Evolutionary conservation across 2,797 vertebrate species (phyloP), one percentile per base, ranked within the genome.

Genomic region (Stomatorhinus walkeri): DNA sequence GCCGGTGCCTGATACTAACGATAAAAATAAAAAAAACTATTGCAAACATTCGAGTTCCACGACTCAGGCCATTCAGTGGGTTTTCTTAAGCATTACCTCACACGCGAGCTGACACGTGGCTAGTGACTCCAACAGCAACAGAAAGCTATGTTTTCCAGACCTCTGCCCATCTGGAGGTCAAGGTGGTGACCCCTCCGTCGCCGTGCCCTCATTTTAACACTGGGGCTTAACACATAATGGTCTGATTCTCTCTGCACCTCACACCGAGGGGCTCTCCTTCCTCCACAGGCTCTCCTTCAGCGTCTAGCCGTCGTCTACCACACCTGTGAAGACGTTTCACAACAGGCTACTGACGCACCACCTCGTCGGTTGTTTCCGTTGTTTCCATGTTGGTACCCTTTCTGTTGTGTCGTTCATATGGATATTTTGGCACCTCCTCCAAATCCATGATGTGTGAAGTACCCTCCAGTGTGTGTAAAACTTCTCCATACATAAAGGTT

Each of bases 21-120:
- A 32, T 86, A 84, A 22, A 84, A 56, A 56, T 56, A 10, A 48
- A 84, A 84, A 22, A 52, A 28, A 12, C 22, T 85, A 19, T 16
- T 9, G 32, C 36, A 83, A 48, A 32, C 51, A 86, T 28, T 86
- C 4, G 32, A 6, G 28, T 49, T n/a, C 19, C 10, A 8, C 10
- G 40, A 24, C 12, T 24, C 36, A 0, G 9, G n/a, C 8, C 5
- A 1, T 3, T 83, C 19, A 0, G 40, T 0, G 36, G 40, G 16
- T 49, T 84, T 84, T 84, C 68, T 36, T 76, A 76, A 19, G 14
- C 22, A 76, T 76, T 76, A 76, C 68, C 68, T 84, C 46, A 84
- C 79, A 84, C 79, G 46, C 79, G 6, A 84, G 79, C 7, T 10
- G 43, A 84, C 40, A 8, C 22, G 43, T 9, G 16, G 79, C 40